A percentile compares a stretch with the other conserved stretches of the same genome.
phyloP scores from a whole-genome alignment of 2,888 invertebrate genomes.

The Tineola bisselliella region DNA sequence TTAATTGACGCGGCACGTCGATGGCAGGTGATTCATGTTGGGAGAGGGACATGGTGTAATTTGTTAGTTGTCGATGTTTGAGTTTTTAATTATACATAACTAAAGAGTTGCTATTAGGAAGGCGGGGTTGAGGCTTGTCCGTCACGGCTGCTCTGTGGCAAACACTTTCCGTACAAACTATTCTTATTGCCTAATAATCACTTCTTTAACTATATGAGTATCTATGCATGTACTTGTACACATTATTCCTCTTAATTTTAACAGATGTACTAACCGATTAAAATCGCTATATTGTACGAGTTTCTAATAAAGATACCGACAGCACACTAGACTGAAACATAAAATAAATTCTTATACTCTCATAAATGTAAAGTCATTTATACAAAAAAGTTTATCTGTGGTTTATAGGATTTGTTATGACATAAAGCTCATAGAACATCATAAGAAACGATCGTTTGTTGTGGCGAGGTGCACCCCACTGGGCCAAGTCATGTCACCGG shows the following conservation, averaged over 20 bases:
- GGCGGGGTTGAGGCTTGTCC: slow-evolving; percentile 42
- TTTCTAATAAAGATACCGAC: too few relatives aligned
- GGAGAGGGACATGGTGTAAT: slow-evolving; percentile 35
- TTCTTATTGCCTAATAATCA: slow-evolving; percentile 3
- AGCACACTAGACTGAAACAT: too few relatives aligned
- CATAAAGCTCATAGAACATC: slow-evolving; percentile 9
- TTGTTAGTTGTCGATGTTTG: slow-evolving; percentile 61
- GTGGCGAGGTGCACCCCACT: slow-evolving; percentile 38
- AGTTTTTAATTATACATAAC: slow-evolving; percentile 63
- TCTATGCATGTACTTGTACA: too few relatives aligned
- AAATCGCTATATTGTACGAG: too few relatives aligned
- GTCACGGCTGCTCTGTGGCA: slow-evolving; percentile 43
- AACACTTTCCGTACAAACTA: background rate
- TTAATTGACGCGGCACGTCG: slow-evolving; percentile 39
- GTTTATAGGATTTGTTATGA: slow-evolving; percentile 12
- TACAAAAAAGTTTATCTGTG: background rate
- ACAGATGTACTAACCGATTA: too few relatives aligned
- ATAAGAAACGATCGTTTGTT: background rate
- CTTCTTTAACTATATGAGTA: background rate
- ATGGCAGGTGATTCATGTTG: slow-evolving; percentile 43
- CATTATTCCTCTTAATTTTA: too few relatives aligned
- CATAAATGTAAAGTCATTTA: background rate
- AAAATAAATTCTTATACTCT: background rate
- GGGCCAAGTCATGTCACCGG: slow-evolving; percentile 52
- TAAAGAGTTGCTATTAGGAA: slow-evolving; percentile 54